Percentiles rank a stretch among this genome's conserved stretches.
phyloP scores from a whole-genome alignment of 2,888 invertebrate genomes.

The Lithophane socia region DNA sequence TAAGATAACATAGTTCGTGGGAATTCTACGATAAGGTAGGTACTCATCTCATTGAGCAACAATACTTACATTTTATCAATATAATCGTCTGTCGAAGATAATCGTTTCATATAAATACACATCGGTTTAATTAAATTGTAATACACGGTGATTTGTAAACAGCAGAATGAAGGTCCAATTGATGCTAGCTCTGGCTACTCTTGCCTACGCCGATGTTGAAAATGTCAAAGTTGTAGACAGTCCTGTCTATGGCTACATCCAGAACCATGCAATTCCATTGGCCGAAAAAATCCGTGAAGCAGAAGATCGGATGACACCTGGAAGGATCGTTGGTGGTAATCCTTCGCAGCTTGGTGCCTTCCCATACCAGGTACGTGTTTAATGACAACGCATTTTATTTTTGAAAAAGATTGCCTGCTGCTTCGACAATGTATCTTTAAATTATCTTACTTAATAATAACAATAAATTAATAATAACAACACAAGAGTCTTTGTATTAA shows the following conservation, averaged over 20 bases:
- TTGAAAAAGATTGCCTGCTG: neutral
- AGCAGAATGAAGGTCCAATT: slow-evolving; percentile 24
- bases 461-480: neutral
- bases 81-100: slow-evolving; percentile 17
- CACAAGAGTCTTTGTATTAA: neutral
- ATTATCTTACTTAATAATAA: neutral
- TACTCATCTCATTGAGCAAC: slow-evolving; percentile 24
- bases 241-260: slow-evolving; percentile 63
- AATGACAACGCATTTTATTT: neutral
- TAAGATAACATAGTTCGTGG: neutral
- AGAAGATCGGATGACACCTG: slow-evolving; percentile 38
- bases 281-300: slow-evolving; percentile 58
- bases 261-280: slow-evolving; percentile 62
- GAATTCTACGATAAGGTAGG: neutral
- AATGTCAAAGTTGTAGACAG: slow-evolving; percentile 35
- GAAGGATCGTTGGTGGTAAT: slow-evolving; percentile 65
- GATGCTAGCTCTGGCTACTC: slow-evolving; percentile 41
- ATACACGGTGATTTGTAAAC: neutral
- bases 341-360: slow-evolving; percentile 55
- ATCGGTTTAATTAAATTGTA: neutral
- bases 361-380: slow-evolving; percentile 50
- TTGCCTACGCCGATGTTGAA: slow-evolving; percentile 38
- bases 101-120: slow-evolving; percentile 30
- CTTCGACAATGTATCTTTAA: neutral
- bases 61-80: slow-evolving; percentile 20